Base-by-base conservation (phyloP, 1,140 invertebrate species). In the Rhyacophila brunnea region DNA sequence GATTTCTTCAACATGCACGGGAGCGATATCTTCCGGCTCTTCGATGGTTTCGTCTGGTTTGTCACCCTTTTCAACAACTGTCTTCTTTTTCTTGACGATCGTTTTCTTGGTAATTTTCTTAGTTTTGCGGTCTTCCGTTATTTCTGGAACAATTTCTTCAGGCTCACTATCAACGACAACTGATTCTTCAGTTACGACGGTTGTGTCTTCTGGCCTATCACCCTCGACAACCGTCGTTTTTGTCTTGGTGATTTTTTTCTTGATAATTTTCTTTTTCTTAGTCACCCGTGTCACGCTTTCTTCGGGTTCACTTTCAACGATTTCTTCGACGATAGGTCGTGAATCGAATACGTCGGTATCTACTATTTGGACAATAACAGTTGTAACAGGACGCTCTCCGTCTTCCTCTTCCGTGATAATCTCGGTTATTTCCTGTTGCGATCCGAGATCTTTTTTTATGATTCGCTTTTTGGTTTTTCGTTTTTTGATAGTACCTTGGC, bases 241-340 rank as follows among this genome's bases (percentile, higher is more conserved):
- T 51, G 34, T 40, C 46, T 42, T 58, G 5, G 73, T 63, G 7
- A 66, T 7, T 18, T 18, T 44, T 17, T 52, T 53, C 52, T 6
- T 19, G 14, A 6, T 19, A 11, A 7, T 43, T 48, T 20, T 38
- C 9, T 7, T 6, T 9, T 4, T 35, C 13, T 15, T 50, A 4
- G 35, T 48, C 66, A 32, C 40, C 14, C 14, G 6, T 43, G 40
- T 43, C 14, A 10, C 14, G 7, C 6, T 43, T 43, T 43, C 7
- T 10, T 6, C 7, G 14, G 6, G 6, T 14, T 43, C 40, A 10
- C 54, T 14, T 59, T 67, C 58, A 14, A 66, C 76, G 13, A 68
- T 28, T 67, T 80, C 75, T 46, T 76, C 69, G 3, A 74, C 63
- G 7, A 67, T 52, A 10, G 47, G 49, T 66, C 15, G 32, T 68